These are phyloP conservation scores for Neoseiulus cucumeris DNA, from an alignment of 1,140 invertebrate species.

Conservation along the genomic window DNA sequence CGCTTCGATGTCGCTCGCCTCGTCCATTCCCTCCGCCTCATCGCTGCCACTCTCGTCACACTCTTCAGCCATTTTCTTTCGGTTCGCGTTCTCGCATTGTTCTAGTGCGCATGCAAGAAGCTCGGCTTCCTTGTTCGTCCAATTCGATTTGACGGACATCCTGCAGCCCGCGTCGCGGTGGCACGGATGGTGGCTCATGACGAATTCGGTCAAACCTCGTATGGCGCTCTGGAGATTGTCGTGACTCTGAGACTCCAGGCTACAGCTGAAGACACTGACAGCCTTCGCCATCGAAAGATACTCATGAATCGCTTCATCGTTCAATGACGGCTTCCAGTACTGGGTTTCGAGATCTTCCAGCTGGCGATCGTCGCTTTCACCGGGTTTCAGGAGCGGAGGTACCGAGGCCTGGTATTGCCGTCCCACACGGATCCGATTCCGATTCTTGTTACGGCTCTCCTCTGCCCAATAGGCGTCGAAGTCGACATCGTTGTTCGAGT, in stretches of 20 bases:
- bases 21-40: not conserved
- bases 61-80: not conserved
- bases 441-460: constrained; percentile 23
- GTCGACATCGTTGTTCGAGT: not conserved
- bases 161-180: constrained; percentile 19
- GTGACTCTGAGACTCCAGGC: constrained; percentile 15
- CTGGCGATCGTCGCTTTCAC: constrained; percentile 11
- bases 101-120: constrained; percentile 21
- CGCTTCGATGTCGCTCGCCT: not conserved
- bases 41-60: not conserved
- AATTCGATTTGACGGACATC: constrained; percentile 14
- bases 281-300: constrained; percentile 22
- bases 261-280: constrained; percentile 12
- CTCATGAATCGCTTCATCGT: constrained; percentile 20
- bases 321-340: constrained; percentile 21
- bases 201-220: constrained; percentile 20
- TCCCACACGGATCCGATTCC: constrained; percentile 24
- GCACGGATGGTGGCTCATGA: constrained; percentile 19
- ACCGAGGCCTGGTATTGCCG: constrained; percentile 23
- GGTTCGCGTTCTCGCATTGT: constrained; percentile 19
- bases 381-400: constrained; percentile 19
- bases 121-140: constrained; percentile 20
- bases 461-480: constrained; percentile 24
- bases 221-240: constrained; percentile 18
- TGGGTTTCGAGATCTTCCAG: constrained; percentile 23